A percentile compares a stretch with the other conserved stretches of the same genome.
phyloP scores from a whole-genome alignment of 2,113 vertebrate genomes.

The Bettongia penicillata region DNA sequence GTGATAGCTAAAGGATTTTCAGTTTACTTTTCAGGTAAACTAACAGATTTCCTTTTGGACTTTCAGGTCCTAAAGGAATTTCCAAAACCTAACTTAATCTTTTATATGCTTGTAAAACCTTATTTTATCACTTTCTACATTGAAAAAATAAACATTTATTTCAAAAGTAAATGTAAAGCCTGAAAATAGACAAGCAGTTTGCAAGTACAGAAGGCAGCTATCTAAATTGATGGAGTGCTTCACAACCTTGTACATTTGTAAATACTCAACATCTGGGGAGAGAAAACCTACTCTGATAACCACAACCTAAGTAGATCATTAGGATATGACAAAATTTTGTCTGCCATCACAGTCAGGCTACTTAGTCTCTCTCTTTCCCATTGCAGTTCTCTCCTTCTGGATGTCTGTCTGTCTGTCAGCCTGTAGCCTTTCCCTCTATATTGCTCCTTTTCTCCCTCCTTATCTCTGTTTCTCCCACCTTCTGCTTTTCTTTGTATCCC shows the following conservation, averaged over 20 bases:
- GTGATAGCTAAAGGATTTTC: not conserved
- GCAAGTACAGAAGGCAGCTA: not conserved
- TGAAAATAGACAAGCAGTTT: constrained; percentile 9
- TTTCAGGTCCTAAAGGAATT: not conserved
- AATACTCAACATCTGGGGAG: not conserved
- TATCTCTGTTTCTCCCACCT: not conserved
- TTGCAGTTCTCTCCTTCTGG: not conserved
- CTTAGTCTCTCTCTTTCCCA: not conserved
- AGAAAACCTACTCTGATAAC: not conserved
- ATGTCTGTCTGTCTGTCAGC: not conserved
- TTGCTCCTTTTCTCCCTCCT: not conserved
- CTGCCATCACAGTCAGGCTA: not conserved
- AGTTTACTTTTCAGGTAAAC: not conserved
- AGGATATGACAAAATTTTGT: not conserved
- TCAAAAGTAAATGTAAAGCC: constrained; percentile 30
- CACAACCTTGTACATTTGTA: not conserved
- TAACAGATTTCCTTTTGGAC: constrained; percentile 7
- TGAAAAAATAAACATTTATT: not conserved
- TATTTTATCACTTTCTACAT: not conserved
- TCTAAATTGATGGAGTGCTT: not conserved
- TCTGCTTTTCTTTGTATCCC: not conserved
- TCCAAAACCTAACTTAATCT: not conserved
- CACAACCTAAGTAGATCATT: not conserved
- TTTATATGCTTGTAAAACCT: not conserved
- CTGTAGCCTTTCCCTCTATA: not conserved